Evolutionary conservation across 2,888 invertebrate species (phyloP).

Genomic region (Pollenia labialis): DNA sequence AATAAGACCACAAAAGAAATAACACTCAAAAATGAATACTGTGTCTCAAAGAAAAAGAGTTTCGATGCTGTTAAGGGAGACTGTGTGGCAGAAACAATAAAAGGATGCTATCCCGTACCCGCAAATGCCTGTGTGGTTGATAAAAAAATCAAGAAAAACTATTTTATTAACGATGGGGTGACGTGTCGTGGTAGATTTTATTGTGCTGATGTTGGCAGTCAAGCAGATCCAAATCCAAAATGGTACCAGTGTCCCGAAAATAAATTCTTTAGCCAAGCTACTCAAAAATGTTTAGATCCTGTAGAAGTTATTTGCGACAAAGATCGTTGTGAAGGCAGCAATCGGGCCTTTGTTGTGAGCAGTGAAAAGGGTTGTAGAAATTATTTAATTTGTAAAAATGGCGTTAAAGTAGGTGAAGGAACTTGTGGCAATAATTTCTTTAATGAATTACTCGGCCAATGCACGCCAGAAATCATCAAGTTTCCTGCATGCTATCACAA

Average conservation of each 20-base stretch:
- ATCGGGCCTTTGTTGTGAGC: constrained; percentile 76
- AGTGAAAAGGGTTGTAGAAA: constrained; percentile 77
- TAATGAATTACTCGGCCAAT: constrained; percentile 76
- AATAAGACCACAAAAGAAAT: not conserved
- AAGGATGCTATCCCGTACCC: constrained; percentile 79
- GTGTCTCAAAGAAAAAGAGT: constrained; percentile 75
- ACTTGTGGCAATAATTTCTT: constrained; percentile 79
- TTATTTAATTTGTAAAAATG: constrained; percentile 77
- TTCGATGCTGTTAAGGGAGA: constrained; percentile 71
- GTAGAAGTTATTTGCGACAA: constrained; percentile 73
- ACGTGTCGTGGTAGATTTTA: constrained; percentile 80
- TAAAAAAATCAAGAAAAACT: constrained; percentile 75
- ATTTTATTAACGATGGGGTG: constrained; percentile 77
- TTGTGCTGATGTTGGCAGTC: constrained; percentile 76
- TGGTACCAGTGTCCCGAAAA: constrained; percentile 77
- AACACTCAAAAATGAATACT: not conserved
- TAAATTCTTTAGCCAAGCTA: constrained; percentile 76
- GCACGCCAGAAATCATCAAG: constrained; percentile 72
- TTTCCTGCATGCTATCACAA: constrained; percentile 75
- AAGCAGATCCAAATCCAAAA: constrained; percentile 76
- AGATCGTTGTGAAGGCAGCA: constrained; percentile 81
- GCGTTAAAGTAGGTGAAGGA: constrained; percentile 73
- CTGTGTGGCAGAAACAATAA: constrained; percentile 75
- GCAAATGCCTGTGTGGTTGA: constrained; percentile 77
- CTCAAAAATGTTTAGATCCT: constrained; percentile 75